Percentiles rank a stretch among this genome's conserved stretches.
phyloP scores from a whole-genome alignment of 2,113 vertebrate genomes.

The Ellobius talpinus region DNA sequence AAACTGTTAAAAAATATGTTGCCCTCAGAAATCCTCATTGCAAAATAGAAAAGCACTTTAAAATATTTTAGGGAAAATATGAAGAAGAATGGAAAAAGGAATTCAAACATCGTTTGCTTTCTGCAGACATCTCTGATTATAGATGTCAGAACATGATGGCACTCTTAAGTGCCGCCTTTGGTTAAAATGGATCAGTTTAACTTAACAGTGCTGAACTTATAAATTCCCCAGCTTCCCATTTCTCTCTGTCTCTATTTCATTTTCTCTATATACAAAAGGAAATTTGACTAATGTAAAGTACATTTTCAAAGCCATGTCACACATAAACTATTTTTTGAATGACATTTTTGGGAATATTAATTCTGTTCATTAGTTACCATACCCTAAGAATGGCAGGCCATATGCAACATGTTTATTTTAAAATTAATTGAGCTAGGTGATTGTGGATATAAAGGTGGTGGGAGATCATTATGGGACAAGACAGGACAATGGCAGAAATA shows the following conservation, averaged over 20 bases:
- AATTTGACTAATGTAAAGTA: neutral
- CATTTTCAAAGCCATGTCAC: neutral
- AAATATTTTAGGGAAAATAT: neutral
- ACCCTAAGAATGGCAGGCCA: neutral
- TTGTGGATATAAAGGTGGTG: neutral
- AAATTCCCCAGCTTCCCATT: neutral
- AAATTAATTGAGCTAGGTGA: neutral
- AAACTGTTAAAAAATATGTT: neutral
- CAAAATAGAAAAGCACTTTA: neutral
- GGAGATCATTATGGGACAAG: neutral
- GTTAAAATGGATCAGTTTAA: neutral
- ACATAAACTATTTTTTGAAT: neutral
- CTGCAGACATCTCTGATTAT: neutral
- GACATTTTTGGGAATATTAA: neutral
- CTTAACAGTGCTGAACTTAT: neutral
- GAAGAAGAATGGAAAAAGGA: neutral
- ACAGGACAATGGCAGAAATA: neutral
- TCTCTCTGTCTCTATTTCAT: conserved; percentile 1
- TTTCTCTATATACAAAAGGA: neutral
- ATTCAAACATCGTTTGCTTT: neutral
- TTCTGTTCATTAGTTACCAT: neutral
- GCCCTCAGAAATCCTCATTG: neutral
- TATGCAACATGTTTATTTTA: neutral
- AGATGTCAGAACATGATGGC: neutral
- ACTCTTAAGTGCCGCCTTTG: neutral